Percentiles rank a stretch among this genome's conserved stretches.
Evolutionary conservation across 2,797 vertebrate species (phyloP).

Genomic region (Spatula clypeata): DNA sequence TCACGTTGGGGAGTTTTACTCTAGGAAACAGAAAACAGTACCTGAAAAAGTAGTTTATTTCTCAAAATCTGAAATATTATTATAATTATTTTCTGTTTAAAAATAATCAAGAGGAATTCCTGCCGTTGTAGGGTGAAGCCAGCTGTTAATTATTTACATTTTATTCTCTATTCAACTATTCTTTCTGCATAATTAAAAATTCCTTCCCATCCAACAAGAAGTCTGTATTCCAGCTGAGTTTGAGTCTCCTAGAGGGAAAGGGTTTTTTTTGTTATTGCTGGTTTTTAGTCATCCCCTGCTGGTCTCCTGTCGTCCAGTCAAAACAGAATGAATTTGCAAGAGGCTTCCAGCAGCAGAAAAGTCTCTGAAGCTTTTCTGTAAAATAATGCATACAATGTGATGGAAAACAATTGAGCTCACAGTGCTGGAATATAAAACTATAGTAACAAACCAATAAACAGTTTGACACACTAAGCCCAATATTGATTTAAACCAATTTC

Average conservation of each 20-base stretch:
- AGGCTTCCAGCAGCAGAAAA: slow-evolving; percentile 15
- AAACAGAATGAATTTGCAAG: slow-evolving; percentile 33
- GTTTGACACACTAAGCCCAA: neutral
- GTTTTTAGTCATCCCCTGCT: slow-evolving; percentile 62
- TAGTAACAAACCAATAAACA: neutral
- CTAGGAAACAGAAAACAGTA: neutral
- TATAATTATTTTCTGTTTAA: neutral
- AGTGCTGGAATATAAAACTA: neutral
- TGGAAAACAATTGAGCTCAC: neutral
- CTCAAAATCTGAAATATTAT: neutral
- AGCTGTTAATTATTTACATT: slow-evolving; percentile 3
- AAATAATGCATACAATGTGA: neutral
- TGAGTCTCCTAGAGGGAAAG: slow-evolving; percentile 6
- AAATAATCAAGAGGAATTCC: slow-evolving; percentile 1
- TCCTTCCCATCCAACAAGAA: slow-evolving; percentile 27
- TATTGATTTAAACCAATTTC: neutral
- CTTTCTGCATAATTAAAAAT: slow-evolving; percentile 56
- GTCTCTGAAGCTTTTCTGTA: slow-evolving; percentile 28
- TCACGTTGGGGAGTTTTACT: neutral
- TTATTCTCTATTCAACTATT: slow-evolving; percentile 33
- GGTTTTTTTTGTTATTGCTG: neutral
- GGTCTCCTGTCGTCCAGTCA: slow-evolving; percentile 30
- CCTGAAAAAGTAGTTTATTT: neutral
- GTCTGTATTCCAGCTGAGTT: slow-evolving; percentile 50
- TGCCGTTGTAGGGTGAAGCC: neutral